These are phyloP conservation scores for Peromyscus eremicus DNA, from an alignment of 2,797 vertebrate genomes.

Conservation along the genomic window DNA sequence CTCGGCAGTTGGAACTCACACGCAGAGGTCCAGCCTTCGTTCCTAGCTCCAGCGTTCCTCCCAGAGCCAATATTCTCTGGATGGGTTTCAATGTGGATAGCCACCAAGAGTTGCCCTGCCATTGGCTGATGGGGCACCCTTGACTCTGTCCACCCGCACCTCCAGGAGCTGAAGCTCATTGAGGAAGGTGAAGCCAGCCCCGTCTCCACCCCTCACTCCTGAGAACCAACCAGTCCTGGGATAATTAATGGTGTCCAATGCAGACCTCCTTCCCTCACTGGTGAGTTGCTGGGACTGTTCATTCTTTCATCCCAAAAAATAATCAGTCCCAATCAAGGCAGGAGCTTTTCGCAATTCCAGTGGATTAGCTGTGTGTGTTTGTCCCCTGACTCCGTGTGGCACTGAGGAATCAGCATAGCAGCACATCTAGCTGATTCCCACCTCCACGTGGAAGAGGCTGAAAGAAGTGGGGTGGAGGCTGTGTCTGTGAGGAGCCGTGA, in stretches of 20 bases:
- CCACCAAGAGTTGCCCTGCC: not conserved
- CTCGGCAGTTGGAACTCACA: not conserved
- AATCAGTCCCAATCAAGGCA: constrained; percentile 89
- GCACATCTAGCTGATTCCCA: constrained; percentile 76
- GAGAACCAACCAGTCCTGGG: constrained; percentile 65
- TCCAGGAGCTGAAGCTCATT: not conserved
- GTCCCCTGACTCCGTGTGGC: constrained; percentile 83
- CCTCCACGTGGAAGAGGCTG: constrained; percentile 74
- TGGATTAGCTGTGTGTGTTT: constrained; percentile 84
- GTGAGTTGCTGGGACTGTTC: constrained; percentile 82
- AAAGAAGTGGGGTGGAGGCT: not conserved
- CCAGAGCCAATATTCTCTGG: not conserved
- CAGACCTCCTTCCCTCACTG: constrained; percentile 5
- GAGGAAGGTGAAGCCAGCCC: not conserved
- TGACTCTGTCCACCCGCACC: not conserved
- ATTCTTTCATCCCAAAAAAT: constrained; percentile 88
- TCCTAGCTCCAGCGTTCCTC: not conserved
- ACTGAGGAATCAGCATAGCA: constrained; percentile 84
- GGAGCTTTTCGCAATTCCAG: constrained; percentile 86
- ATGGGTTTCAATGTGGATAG: not conserved
- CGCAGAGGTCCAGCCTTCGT: not conserved
- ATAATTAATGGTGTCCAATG: constrained; percentile 81
- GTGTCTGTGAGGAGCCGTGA: not conserved
- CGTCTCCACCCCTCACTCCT: not conserved
- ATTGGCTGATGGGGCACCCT: not conserved